Conservation (phyloP, 64 coral and sea anemone genomes). For the Montipora sp. region DNA sequence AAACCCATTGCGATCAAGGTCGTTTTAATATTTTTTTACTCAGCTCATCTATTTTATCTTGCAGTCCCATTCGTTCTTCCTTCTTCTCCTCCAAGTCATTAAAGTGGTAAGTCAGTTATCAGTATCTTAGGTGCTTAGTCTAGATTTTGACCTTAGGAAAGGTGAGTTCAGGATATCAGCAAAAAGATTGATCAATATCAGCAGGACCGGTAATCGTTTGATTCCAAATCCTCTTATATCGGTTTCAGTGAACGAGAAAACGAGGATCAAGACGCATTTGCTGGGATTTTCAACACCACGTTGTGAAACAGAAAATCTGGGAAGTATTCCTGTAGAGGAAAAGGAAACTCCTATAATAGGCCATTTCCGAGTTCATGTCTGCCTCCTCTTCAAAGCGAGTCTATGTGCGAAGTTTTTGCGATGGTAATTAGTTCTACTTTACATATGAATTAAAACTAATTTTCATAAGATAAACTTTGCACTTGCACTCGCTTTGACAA, state of each 20-base stretch:
- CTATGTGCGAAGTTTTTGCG: too few relatives aligned
- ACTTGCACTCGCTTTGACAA: too few relatives aligned
- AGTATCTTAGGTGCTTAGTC: background rate
- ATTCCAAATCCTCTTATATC: background rate
- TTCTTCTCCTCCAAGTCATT: slow-evolving; percentile 41
- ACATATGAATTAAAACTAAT: too few relatives aligned
- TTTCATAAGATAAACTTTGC: too few relatives aligned
- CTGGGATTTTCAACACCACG: slow-evolving; percentile 18
- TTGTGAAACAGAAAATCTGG: background rate
- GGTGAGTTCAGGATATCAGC: background rate
- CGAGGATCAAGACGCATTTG: slow-evolving; percentile 43
- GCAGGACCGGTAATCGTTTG: too few relatives aligned
- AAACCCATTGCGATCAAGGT: too few relatives aligned
- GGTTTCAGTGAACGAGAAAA: slow-evolving; percentile 17
- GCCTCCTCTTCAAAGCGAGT: too few relatives aligned
- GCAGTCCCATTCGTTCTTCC: slow-evolving; percentile 20
- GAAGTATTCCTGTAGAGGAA: background rate
- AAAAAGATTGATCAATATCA: too few relatives aligned
- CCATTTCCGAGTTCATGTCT: too few relatives aligned
- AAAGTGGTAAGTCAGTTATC: background rate
- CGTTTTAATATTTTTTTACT: background rate
- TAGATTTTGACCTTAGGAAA: background rate
- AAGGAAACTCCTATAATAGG: background rate
- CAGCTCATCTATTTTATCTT: background rate
- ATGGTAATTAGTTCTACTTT: too few relatives aligned